Evolutionary conservation across 2,113 vertebrate species (phyloP).

Genomic region (Rana temporaria): DNA sequence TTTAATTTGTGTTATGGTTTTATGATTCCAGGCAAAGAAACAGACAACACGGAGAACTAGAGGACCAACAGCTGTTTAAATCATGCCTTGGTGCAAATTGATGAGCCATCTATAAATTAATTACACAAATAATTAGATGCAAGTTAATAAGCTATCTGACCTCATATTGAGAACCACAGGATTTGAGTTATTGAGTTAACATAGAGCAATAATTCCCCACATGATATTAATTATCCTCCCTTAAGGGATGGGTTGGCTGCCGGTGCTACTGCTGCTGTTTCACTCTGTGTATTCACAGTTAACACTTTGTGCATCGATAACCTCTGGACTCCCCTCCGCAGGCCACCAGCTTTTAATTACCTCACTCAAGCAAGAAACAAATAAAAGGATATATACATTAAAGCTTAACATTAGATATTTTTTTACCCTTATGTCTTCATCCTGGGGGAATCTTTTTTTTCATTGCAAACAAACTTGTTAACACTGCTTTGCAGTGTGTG

Average conservation of each 20-base stretch:
- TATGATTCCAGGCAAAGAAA: not conserved
- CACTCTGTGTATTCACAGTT: slow-evolving; percentile 5
- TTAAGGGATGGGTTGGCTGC: slow-evolving; percentile 52
- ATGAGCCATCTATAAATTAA: slow-evolving; percentile 56
- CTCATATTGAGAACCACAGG: slow-evolving; percentile 67
- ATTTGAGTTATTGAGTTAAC: slow-evolving; percentile 68
- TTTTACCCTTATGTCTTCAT: no score
- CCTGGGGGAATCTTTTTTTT: no score
- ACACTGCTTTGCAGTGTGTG: no score
- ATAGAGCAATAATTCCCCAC: slow-evolving; percentile 69
- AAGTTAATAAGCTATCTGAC: slow-evolving; percentile 69
- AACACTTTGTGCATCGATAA: slow-evolving; percentile 13
- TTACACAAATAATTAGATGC: slow-evolving; percentile 69
- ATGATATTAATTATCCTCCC: slow-evolving; percentile 64
- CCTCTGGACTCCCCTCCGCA: no score
- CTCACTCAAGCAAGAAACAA: no score
- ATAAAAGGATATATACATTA: no score
- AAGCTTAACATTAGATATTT: no score
- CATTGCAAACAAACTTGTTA: no score
- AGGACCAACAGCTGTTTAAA: slow-evolving; percentile 38
- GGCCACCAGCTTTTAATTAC: no score
- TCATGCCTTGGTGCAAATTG: slow-evolving; percentile 43
- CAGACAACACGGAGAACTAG: not conserved
- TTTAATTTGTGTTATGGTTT: not conserved
- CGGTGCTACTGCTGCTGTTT: slow-evolving; percentile 17